Conservation (phyloP, 2,888 invertebrate genomes). For the Tenthredo mesomela region DNA sequence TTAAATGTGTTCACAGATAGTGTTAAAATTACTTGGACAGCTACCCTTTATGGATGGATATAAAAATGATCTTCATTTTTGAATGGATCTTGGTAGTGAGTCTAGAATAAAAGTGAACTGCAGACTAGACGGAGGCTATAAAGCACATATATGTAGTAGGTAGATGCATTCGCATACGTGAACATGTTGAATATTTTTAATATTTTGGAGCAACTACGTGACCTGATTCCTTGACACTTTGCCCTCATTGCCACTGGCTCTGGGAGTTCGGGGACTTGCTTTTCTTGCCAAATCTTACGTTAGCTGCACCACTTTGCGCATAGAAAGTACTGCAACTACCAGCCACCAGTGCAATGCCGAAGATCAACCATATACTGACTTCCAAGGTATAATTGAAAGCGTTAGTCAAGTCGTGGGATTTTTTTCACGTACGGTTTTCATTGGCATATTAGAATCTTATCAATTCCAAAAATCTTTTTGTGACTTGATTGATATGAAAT, state of each 20-base stretch:
- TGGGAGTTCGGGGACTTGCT: neutral
- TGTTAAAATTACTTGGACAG: neutral
- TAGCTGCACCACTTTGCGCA: constrained; percentile 31
- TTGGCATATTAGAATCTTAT: neutral
- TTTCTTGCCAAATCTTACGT: constrained; percentile 38
- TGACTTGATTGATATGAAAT: neutral
- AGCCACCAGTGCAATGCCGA: neutral
- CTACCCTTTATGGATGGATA: neutral
- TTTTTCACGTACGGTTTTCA: no score
- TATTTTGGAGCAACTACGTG: constrained; percentile 19
- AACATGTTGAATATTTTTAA: constrained; percentile 30
- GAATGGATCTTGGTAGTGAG: constrained; percentile 3
- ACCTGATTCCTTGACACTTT: constrained; percentile 47
- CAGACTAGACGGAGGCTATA: neutral
- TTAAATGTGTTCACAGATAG: neutral
- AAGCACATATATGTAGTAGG: neutral
- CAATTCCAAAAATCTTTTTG: neutral
- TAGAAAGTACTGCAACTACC: constrained; percentile 13
- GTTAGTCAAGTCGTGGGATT: neutral
- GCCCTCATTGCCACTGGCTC: constrained; percentile 20
- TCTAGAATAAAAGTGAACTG: neutral
- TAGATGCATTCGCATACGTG: neutral
- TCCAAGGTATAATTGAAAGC: neutral
- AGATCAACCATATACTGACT: neutral
- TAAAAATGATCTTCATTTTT: constrained; percentile 19